These are phyloP conservation scores for Psilopsiagon aurifrons DNA, from an alignment of 2,113 vertebrate genomes.

Conservation along the genomic window DNA sequence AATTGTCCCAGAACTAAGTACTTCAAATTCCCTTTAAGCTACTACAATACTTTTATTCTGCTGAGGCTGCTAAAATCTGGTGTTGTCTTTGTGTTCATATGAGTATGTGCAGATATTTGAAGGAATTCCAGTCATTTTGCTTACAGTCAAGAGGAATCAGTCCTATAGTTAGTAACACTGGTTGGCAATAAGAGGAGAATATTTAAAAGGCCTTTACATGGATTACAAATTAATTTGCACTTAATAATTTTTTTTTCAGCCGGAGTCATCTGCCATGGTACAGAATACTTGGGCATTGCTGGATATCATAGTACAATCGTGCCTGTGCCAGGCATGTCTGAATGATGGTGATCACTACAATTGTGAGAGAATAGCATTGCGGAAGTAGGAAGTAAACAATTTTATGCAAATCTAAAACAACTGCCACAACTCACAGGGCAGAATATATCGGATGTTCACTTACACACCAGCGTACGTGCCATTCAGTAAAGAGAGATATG, in stretches of 20 bases:
- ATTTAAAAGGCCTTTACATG: not conserved
- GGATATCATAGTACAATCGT: not conserved
- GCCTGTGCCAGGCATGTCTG: not conserved
- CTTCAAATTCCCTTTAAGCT: not conserved
- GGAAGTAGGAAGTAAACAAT: not conserved
- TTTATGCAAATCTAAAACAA: not conserved
- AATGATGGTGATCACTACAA: not conserved
- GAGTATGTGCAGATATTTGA: not conserved
- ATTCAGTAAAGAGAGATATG: not conserved
- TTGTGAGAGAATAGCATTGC: not conserved
- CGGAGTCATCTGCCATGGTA: not conserved
- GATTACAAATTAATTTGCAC: not conserved
- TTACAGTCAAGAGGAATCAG: not conserved
- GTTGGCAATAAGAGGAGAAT: not conserved
- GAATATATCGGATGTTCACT: not conserved
- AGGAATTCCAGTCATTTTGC: not conserved
- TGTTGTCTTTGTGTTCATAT: not conserved
- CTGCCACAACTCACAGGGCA: not conserved
- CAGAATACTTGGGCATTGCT: not conserved
- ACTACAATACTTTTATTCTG: not conserved
- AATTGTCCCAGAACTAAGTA: not conserved
- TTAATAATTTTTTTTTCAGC: not conserved
- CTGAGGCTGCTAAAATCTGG: not conserved
- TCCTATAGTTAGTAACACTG: not conserved
- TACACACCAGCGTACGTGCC: not conserved